These are phyloP conservation scores for Coccyzus lansbergi DNA, from an alignment of 2,797 vertebrate genomes.

Conservation along the genomic window DNA sequence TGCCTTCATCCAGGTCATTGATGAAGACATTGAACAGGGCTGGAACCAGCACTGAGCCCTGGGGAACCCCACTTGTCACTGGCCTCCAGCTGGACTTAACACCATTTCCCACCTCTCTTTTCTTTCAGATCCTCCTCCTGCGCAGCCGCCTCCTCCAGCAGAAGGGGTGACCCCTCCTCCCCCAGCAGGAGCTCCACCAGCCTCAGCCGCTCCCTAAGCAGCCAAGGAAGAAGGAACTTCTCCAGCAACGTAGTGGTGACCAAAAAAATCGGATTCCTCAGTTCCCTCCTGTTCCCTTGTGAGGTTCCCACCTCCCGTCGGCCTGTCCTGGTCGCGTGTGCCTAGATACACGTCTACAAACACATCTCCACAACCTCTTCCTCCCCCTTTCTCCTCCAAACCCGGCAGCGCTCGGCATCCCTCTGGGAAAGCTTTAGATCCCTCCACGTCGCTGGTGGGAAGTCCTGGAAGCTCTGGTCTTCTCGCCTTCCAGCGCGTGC, in stretches of 20 bases:
- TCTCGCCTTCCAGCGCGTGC: not conserved
- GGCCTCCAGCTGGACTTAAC: too few relatives aligned
- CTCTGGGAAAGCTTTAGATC: not conserved
- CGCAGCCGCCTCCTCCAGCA: constrained; percentile 73
- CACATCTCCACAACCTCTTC: accelerated
- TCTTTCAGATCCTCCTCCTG: constrained; percentile 84
- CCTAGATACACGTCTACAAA: accelerated
- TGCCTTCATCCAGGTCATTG: too few relatives aligned
- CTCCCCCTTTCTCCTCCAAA: accelerated
- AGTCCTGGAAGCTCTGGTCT: not conserved
- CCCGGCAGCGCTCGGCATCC: not conserved
- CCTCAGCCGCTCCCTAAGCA: constrained; percentile 78
- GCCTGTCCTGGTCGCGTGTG: accelerated
- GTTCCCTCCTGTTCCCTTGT: constrained; percentile 33
- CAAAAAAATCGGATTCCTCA: constrained; percentile 58
- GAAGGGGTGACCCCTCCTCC: constrained; percentile 86
- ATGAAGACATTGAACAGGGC: too few relatives aligned
- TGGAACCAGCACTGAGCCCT: too few relatives aligned
- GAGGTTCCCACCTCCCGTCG: not conserved
- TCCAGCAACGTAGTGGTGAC: constrained; percentile 51
- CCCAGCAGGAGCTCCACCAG: constrained; percentile 80
- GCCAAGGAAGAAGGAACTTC: constrained; percentile 18
- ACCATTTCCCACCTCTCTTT: not conserved
- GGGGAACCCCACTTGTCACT: too few relatives aligned
- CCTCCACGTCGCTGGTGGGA: not conserved